A percentile compares a stretch with the other conserved stretches of the same genome.
Evolutionary conservation across 1,140 invertebrate genomes (phyloP).

Genomic region (Brevipalpus yothersi): DNA sequence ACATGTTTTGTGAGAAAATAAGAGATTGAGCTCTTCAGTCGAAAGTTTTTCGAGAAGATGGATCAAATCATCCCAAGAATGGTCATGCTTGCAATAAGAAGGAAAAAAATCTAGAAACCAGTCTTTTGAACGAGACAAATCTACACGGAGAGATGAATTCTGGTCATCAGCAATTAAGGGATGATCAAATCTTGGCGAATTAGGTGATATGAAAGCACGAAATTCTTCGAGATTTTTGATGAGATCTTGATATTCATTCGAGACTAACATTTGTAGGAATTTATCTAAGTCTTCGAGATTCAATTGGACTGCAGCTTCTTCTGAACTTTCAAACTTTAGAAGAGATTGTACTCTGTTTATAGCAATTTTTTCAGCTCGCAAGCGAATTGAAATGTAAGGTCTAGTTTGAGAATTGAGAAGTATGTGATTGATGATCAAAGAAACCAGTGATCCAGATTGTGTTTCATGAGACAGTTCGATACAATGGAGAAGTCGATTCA

Average conservation of each 20-base stretch:
- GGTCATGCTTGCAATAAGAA: not conserved
- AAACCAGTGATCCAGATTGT: constrained; percentile 24
- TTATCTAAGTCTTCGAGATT: constrained; percentile 29
- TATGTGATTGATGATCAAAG: constrained; percentile 14
- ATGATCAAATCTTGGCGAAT: not conserved
- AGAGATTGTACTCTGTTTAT: not conserved
- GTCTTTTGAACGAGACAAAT: not conserved
- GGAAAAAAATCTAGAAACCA: constrained; percentile 2
- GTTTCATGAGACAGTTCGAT: constrained; percentile 36
- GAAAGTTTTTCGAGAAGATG: not conserved
- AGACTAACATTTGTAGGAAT: constrained; percentile 18
- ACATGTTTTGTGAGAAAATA: not conserved
- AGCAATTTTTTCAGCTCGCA: not conserved
- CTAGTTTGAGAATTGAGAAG: not conserved
- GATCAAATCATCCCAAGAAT: not conserved
- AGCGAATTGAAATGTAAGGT: not conserved
- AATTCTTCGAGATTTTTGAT: not conserved
- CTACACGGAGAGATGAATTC: not conserved
- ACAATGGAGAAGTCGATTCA: constrained; percentile 29
- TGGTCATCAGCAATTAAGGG: not conserved
- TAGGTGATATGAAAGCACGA: not conserved
- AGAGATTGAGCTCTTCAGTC: constrained; percentile 1
- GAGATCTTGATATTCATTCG: not conserved
- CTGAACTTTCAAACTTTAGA: constrained; percentile 5
- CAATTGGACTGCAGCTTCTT: constrained; percentile 29